Percentiles rank a stretch among this genome's conserved stretches.
Conservation (phyloP, 2,113 vertebrate genomes). For the Rhinopomastus cyanomelas region DNA sequence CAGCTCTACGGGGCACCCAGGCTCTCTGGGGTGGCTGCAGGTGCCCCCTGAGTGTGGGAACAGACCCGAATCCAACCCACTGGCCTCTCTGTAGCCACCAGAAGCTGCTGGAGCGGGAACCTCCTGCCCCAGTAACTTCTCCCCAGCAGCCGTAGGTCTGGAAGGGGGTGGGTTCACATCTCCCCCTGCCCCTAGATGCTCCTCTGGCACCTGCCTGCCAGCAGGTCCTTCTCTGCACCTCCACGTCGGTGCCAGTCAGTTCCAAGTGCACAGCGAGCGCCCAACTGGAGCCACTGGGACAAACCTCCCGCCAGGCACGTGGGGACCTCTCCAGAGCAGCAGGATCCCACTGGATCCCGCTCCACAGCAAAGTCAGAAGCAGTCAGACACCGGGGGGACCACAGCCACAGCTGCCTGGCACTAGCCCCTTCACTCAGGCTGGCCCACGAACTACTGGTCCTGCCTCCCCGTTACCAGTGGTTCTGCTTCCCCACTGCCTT, state of each 20-base stretch:
- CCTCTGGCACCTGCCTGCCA: fast-evolving
- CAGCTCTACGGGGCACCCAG: neutral
- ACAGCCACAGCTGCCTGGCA: neutral
- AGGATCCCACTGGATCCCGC: neutral
- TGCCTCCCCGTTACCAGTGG: neutral
- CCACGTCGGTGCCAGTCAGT: too few species aligned
- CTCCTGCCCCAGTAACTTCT: neutral
- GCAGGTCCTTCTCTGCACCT: neutral
- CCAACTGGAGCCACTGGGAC: neutral
- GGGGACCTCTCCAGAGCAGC: neutral
- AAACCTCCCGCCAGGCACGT: neutral
- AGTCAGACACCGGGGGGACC: neutral
- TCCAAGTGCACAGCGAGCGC: neutral
- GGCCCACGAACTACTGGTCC: neutral
- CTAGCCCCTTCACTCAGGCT: neutral
- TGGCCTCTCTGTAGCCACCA: fast-evolving
- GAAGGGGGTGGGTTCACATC: fast-evolving
- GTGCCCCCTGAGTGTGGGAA: neutral
- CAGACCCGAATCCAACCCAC: fast-evolving
- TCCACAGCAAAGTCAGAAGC: too few species aligned
- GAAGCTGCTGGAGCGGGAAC: neutral
- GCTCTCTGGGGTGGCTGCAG: neutral
- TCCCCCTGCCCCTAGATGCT: fast-evolving
- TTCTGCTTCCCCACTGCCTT: neutral
- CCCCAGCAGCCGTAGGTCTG: fast-evolving